A percentile compares a stretch with the other conserved stretches of the same genome.
Conservation (phyloP, 2,888 invertebrate species). For the Tupiocoris notatus region DNA sequence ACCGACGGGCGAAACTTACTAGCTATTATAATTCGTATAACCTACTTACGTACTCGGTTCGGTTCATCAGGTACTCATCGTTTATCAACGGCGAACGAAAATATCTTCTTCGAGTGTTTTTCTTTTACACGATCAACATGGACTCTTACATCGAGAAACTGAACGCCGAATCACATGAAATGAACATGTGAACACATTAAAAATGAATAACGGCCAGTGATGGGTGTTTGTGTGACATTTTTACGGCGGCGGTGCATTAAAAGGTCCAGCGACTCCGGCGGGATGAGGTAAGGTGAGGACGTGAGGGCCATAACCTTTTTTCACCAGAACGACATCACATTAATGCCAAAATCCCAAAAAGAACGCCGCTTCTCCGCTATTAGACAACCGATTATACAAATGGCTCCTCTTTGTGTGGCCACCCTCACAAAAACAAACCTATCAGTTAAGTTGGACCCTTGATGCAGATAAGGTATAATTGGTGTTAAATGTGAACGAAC, state of each 20-base stretch:
- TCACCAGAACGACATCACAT: background rate
- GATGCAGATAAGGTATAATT: slow-evolving; percentile 9
- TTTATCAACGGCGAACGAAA: too few relatives aligned
- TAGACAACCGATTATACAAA: background rate
- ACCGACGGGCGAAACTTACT: too few relatives aligned
- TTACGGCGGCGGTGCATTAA: background rate
- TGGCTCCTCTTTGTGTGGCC: background rate
- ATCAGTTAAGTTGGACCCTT: background rate
- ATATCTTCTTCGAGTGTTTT: too few relatives aligned
- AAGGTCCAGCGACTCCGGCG: background rate
- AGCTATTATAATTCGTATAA: too few relatives aligned
- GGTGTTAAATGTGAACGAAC: slow-evolving; percentile 19
- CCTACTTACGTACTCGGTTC: too few relatives aligned
- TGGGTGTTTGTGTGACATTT: background rate
- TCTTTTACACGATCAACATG: too few relatives aligned
- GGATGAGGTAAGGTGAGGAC: background rate
- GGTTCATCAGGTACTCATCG: too few relatives aligned
- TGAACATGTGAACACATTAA: background rate
- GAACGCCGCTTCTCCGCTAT: background rate
- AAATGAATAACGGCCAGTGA: background rate
- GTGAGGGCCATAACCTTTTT: too few relatives aligned
- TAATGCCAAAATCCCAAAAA: background rate
- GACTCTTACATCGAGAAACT: too few relatives aligned
- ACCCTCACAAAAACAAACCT: background rate
- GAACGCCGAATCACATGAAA: too few relatives aligned